Evolutionary conservation across 2,113 vertebrate species (phyloP), one percentile per base, ranked within the genome.

Genomic region (Cyanocitta stelleri): DNA sequence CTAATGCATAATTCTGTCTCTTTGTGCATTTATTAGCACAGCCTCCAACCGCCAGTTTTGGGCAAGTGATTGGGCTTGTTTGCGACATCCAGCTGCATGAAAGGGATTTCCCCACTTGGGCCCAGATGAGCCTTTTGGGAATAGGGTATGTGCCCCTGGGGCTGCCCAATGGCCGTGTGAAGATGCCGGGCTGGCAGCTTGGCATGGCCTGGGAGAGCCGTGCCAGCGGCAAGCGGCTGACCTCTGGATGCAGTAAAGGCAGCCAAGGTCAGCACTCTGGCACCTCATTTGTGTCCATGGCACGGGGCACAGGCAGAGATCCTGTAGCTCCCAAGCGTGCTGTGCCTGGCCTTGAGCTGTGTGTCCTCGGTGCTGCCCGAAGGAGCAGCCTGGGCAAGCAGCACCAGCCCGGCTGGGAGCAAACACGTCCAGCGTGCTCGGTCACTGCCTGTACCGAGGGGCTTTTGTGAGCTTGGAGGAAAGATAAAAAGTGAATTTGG

Each of bases 341-440:
- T 14, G 43, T 14, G 48, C 79, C 71, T 1, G 1, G 39, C 49
- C 43, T 10, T 10, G 46, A 39, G 62, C 68, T 43, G 52, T 17
- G 64, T 49, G 61, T 10, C 46, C 69, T 14, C 1, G 0, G 4
- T 15, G 61, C 51, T 79, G 87, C 55, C 56, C 3, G 0, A 35
- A 49, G 1, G 1, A 1, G 15, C 21, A 43, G 33, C 24, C 67
- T 44, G 32, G 12, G 85, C 37, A 6, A 33, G 76, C 20, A 43
- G 13, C 49, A 5, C 26, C 63, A 48, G 73, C 46, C 41, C 0
- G 0, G 13, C 41, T 13, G 14, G 62, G 11, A 62, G 64, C 37
- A 67, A 46, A 58, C 32, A 4, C 0, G 0, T 2, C 23, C 3
- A 0, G 58, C 5, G 2, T 19, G 35, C 79, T 46, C 0, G 0